Evolutionary conservation across 2,113 vertebrate species (phyloP).

Genomic region (Protomyctophum bolini): DNA sequence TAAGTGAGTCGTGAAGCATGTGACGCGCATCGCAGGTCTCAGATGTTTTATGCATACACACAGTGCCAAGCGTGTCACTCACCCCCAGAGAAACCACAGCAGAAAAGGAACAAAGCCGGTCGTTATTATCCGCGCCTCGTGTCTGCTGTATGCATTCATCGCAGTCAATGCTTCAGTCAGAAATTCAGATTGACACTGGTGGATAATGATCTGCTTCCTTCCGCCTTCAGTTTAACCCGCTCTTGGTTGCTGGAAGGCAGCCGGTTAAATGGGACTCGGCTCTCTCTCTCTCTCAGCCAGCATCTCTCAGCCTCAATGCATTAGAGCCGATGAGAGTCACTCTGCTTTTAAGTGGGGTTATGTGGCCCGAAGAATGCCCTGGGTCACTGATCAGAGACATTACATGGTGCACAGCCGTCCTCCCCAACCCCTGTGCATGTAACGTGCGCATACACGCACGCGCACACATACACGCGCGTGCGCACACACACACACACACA

Average conservation of each 20-base stretch:
- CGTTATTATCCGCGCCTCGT: constrained; percentile 44
- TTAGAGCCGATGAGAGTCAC: constrained; percentile 63
- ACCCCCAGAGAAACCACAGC: constrained; percentile 43
- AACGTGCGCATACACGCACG: neutral
- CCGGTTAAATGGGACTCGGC: constrained; percentile 46
- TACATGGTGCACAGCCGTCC: constrained; percentile 48
- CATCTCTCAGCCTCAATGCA: constrained; percentile 66
- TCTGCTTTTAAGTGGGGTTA: constrained; percentile 67
- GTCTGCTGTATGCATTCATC: constrained; percentile 27
- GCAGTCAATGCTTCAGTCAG: constrained; percentile 23
- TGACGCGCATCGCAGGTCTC: constrained; percentile 41
- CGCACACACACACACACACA: neutral
- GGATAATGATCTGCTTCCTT: constrained; percentile 54
- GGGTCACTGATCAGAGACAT: constrained; percentile 65
- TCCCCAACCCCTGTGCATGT: constrained; percentile 37
- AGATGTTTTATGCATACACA: constrained; percentile 63
- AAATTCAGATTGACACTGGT: constrained; percentile 41
- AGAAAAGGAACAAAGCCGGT: constrained; percentile 30
- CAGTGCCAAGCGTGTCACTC: constrained; percentile 47
- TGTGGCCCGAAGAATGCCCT: constrained; percentile 46
- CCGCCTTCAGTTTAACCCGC: constrained; percentile 54
- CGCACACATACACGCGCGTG: too few species aligned
- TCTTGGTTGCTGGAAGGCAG: constrained; percentile 48
- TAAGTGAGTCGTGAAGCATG: constrained; percentile 45
- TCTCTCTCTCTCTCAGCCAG: constrained; percentile 50